These are phyloP conservation scores for Apostichopus parvimensis DNA, from an alignment of 35 echinoderm and acorn worm species.

Conservation along the genomic window DNA sequence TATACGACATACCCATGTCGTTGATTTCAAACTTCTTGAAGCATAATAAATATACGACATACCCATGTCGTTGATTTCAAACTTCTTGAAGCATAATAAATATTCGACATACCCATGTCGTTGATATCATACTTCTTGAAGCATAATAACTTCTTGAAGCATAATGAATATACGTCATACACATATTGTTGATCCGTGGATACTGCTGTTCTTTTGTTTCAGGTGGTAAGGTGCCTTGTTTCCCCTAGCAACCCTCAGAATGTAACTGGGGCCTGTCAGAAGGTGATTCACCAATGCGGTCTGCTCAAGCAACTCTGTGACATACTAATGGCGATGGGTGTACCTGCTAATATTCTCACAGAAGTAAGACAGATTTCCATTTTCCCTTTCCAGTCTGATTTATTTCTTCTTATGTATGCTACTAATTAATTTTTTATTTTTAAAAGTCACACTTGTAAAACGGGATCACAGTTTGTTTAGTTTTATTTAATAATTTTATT, in stretches of 20 bases:
- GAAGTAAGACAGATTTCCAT: constrained; percentile 58
- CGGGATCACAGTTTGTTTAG: neutral
- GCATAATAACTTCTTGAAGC: too few species aligned
- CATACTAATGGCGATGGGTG: constrained; percentile 95
- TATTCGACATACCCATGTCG: too few species aligned
- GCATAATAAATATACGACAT: too few species aligned
- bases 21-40: too few species aligned
- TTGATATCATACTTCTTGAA: too few species aligned
- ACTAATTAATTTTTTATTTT: neutral
- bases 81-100: too few species aligned
- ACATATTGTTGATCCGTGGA: too few species aligned
- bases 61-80: too few species aligned
- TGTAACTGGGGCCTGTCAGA: constrained; percentile 88
- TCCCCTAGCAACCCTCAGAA: constrained; percentile 97
- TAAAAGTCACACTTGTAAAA: neutral
- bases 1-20: too few species aligned
- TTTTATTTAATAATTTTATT: too few species aligned
- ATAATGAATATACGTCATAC: too few species aligned
- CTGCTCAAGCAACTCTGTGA: constrained; percentile 78
- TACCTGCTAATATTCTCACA: constrained; percentile 96
- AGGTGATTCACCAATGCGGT: constrained; percentile 89
- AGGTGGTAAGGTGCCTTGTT: constrained; percentile 86
- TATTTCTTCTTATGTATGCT: neutral
- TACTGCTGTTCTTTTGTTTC: neutral
- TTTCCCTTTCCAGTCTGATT: neutral